phyloP scores from a whole-genome alignment of 2,113 vertebrate species.

The Circaetus cinerascens region DNA sequence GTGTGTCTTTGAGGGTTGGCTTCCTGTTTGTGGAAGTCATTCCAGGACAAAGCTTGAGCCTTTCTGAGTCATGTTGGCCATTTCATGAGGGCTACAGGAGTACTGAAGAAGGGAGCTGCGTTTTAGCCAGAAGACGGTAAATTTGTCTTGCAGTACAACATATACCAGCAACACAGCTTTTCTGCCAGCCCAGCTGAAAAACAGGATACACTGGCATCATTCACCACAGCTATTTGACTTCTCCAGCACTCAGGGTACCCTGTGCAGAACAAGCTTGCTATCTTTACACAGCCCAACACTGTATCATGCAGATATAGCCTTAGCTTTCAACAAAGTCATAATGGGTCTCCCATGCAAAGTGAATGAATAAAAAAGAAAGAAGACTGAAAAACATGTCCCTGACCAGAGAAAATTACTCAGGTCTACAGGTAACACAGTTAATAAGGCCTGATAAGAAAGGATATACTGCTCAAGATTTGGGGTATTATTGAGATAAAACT shows the following conservation, averaged over 20 bases:
- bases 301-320: background rate
- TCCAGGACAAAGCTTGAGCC: background rate
- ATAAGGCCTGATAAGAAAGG: background rate
- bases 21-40: background rate
- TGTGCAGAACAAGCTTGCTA: background rate
- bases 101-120: background rate
- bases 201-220: background rate
- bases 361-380: background rate
- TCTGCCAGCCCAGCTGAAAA: background rate
- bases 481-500: background rate
- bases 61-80: background rate
- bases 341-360: background rate
- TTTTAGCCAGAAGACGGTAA: background rate
- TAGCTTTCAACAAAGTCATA: background rate
- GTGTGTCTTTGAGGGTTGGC: background rate
- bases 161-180: background rate
- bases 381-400: background rate
- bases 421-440: background rate
- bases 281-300: background rate
- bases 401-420: background rate
- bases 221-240: background rate
- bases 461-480: background rate
- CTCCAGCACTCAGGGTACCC: background rate
- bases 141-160: background rate
- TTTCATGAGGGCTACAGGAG: background rate